Evolutionary conservation across 2,888 invertebrate species (phyloP).

Genomic region (Hypolimnas misippus): DNA sequence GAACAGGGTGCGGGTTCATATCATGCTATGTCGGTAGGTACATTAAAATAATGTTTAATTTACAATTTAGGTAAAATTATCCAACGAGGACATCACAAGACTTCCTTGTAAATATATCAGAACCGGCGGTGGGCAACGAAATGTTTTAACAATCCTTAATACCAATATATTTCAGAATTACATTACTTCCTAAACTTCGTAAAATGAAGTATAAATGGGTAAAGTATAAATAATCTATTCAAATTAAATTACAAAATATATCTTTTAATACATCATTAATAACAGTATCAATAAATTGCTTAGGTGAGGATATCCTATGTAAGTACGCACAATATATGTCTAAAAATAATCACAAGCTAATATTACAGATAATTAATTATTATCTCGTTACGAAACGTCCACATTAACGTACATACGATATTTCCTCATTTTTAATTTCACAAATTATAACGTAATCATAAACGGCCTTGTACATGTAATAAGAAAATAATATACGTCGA

Average conservation of each 20-base stretch:
- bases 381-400: slow-evolving; percentile 4
- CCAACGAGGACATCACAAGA: no score
- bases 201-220: not conserved
- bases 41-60: not conserved
- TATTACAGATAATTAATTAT: not conserved
- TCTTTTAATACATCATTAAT: not conserved
- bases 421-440: slow-evolving; percentile 9
- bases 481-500: slow-evolving; percentile 11
- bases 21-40: not conserved
- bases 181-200: no score
- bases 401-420: not conserved
- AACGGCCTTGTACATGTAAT: slow-evolving; percentile 8
- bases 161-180: no score
- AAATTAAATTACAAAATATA: not conserved
- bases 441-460: slow-evolving; percentile 13
- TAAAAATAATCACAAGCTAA: not conserved
- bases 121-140: no score
- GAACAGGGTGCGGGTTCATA: not conserved
- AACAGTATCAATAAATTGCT: not conserved
- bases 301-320: slow-evolving; percentile 4
- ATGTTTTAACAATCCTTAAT: no score
- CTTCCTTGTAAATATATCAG: no score
- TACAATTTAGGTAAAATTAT: not conserved
- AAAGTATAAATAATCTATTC: not conserved
- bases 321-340: not conserved